Base-by-base conservation (phyloP, 2,113 vertebrate genomes). In the Sisor rabdophorus region DNA sequence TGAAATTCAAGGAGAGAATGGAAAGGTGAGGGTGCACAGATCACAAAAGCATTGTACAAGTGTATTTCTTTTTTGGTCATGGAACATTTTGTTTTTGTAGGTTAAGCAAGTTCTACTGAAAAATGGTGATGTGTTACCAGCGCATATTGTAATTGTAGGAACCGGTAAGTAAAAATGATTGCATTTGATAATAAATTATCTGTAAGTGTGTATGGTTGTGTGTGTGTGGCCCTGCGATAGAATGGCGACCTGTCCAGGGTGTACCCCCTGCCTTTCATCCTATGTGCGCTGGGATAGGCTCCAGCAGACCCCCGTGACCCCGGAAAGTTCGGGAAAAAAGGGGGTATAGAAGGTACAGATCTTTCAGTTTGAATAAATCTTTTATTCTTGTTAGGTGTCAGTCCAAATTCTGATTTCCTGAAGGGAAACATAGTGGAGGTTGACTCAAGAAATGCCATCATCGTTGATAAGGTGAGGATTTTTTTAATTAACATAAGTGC, bases 61-160 rank as follows among this genome's bases (percentile, higher is more conserved):
- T 64, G 72, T 6, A 36, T 9, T 12, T 26, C 22, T 11, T 40
- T n/a, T 44, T 48, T 67, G 8, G 47, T 16, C 26, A 48, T 12
- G 54, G 50, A 30, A 47, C 24, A n/a, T 40, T 56, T 44, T n/a
- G 8, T 56, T 50, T 81, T 53, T 64, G 59, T 73, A 97, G 95
- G 94, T 96, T 48, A 78, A 87, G 61, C 87, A 88, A 52, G 92
- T 93, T 69, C 67, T 93, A 20, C 86, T 96, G 78, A 81, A 80
- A 81, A 90, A 84, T 0, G 91, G 94, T 17, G 20, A 79, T 13
- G 77, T 82, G 30, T 86, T 96, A 53, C 90, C 91, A 22, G 92
- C 93, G 16, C 93, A 95, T 22, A 82, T 94, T 30, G 92, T 96
- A 10, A 89, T 97, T 73, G 81, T 85, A 20, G 95, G 93, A 83